Evolutionary conservation across 2,888 invertebrate species (phyloP).

Genomic region (Cheilosia scutellata): DNA sequence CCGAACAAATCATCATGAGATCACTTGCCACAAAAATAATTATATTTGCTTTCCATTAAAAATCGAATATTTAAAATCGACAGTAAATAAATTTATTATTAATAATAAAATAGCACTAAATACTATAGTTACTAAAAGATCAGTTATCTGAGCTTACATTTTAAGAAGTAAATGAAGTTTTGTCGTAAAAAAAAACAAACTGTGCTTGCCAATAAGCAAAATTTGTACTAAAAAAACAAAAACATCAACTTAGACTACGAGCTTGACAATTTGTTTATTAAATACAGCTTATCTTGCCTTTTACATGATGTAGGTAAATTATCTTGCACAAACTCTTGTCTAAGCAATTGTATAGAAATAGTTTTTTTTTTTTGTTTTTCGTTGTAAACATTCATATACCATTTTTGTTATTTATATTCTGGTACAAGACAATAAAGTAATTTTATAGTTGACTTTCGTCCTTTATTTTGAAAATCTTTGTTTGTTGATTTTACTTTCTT

Average conservation of each 20-base stretch:
- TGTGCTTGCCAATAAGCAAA: slow-evolving; percentile 13
- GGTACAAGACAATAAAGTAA: slow-evolving; percentile 56
- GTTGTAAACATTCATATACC: slow-evolving; percentile 3
- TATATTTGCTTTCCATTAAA: slow-evolving; percentile 49
- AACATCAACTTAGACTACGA: slow-evolving; percentile 1
- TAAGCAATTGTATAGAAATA: slow-evolving; percentile 18
- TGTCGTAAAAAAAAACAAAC: not conserved
- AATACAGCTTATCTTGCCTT: slow-evolving; percentile 29
- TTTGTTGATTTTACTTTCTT: not conserved
- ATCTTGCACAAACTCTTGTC: slow-evolving; percentile 8
- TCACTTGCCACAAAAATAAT: slow-evolving; percentile 51
- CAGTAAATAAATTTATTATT: slow-evolving; percentile 31
- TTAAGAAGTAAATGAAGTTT: slow-evolving; percentile 5
- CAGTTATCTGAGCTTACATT: slow-evolving; percentile 11
- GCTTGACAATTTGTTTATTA: slow-evolving; percentile 3
- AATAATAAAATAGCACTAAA: slow-evolving; percentile 42
- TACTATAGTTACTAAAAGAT: slow-evolving; percentile 23
- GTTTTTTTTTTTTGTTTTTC: slow-evolving; percentile 6
- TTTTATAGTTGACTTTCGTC: slow-evolving; percentile 28
- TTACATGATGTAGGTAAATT: not conserved
- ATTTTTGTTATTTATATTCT: slow-evolving; percentile 33
- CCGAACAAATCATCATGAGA: slow-evolving; percentile 78
- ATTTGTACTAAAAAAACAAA: slow-evolving; percentile 13
- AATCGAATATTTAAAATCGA: slow-evolving; percentile 23
- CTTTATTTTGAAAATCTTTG: slow-evolving; percentile 22